Evolutionary conservation across 2,888 invertebrate genomes (phyloP).

Genomic region (Drosophila meridionalis): DNA sequence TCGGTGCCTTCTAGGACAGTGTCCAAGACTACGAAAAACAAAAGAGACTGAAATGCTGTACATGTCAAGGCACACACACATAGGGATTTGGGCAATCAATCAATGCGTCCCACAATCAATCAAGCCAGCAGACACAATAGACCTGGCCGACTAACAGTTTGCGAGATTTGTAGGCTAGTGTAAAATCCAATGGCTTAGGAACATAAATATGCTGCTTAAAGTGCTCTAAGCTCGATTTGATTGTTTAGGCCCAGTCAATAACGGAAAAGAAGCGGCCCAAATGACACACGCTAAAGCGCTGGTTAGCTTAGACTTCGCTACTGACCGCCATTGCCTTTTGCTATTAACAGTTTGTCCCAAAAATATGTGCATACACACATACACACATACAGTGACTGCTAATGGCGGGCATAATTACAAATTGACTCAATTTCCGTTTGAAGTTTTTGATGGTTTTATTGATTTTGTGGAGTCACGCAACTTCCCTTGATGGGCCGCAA

Average conservation of each 20-base stretch:
- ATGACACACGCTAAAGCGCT: constrained; percentile 38
- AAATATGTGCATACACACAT: constrained; percentile 4
- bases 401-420: constrained; percentile 74
- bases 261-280: constrained; percentile 49
- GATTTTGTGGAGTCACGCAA: constrained; percentile 81
- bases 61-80: constrained; percentile 39
- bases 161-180: constrained; percentile 22
- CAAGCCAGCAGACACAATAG: constrained; percentile 37
- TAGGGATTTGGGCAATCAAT: constrained; percentile 60
- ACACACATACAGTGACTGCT: constrained; percentile 31
- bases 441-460: constrained; percentile 76
- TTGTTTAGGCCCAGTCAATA: constrained; percentile 53
- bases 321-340: constrained; percentile 4
- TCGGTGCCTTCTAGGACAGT: background rate
- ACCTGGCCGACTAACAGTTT: constrained; percentile 3
- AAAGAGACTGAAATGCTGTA: constrained; percentile 14
- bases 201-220: constrained; percentile 9
- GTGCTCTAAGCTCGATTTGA: constrained; percentile 5
- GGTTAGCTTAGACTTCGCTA: constrained; percentile 11
- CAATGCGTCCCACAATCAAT: constrained; percentile 48
- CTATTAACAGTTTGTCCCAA: constrained; percentile 24
- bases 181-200: constrained; percentile 30
- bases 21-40: constrained; percentile 36
- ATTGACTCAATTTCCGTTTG: constrained; percentile 77
- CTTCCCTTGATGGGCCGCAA: constrained; percentile 42